Conservation (phyloP, 2,113 vertebrate genomes). For the Clarias magur region DNA sequence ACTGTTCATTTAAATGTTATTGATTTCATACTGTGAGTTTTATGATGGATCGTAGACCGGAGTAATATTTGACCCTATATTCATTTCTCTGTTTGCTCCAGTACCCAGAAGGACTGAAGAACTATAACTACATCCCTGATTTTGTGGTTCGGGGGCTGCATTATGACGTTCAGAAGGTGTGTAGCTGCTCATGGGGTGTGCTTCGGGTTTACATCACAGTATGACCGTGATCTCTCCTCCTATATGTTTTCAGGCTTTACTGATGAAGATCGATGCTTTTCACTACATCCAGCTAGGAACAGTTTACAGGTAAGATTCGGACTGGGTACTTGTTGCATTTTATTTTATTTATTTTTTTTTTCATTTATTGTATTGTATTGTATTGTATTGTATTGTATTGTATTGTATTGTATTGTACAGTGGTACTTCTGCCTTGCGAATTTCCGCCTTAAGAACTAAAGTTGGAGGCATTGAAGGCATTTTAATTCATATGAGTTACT, state of each 20-base stretch:
- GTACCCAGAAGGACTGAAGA: conserved; percentile 88
- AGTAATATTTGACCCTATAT: conserved; percentile 21
- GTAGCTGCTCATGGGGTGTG: conserved; percentile 44
- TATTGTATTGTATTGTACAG: too few relatives aligned
- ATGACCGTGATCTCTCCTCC: neutral
- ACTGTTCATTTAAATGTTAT: too few relatives aligned
- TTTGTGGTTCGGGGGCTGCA: conserved; percentile 96
- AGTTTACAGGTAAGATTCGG: conserved; percentile 71
- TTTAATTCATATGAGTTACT: too few relatives aligned
- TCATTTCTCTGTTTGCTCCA: conserved; percentile 57
- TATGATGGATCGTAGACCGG: neutral
- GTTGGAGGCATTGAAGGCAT: too few relatives aligned
- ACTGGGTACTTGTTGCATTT: neutral
- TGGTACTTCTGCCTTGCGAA: too few relatives aligned
- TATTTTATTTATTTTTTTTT: neutral
- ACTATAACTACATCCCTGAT: conserved; percentile 89
- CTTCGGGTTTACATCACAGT: neutral
- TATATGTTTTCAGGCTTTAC: conserved; percentile 75
- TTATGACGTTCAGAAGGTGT: conserved; percentile 96
- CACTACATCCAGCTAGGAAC: conserved; percentile 92
- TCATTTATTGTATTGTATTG: too few relatives aligned
- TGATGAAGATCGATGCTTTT: conserved; percentile 99
- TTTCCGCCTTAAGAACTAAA: too few relatives aligned
- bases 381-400: too few relatives aligned
- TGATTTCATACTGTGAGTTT: neutral